Evolutionary conservation across 2,797 vertebrate genomes (phyloP).

Genomic region (Hemitrygon akajei): DNA sequence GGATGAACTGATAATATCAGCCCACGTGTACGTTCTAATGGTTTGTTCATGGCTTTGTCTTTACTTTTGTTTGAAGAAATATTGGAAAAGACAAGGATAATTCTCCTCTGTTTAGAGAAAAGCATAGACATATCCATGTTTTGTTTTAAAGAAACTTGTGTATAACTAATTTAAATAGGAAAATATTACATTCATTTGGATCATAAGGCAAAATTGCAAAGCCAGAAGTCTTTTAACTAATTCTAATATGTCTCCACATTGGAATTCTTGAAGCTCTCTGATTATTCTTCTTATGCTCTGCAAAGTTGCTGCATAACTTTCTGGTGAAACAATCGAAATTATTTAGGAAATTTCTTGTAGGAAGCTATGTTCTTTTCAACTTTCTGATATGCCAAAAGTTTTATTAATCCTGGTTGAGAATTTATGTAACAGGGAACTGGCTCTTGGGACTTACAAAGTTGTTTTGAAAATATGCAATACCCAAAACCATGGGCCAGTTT

Average conservation of each 20-base stretch:
- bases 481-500: neutral
- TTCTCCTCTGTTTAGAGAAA: neutral
- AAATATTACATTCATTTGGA: neutral
- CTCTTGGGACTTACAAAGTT: neutral
- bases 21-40: neutral
- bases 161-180: neutral
- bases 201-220: neutral
- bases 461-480: neutral
- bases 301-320: neutral
- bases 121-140: neutral
- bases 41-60: neutral
- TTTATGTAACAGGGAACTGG: neutral
- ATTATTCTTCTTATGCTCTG: neutral
- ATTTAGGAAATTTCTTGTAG: constrained; percentile 6
- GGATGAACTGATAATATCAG: neutral
- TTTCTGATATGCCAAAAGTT: neutral
- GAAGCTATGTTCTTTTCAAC: neutral
- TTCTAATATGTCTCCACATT: neutral
- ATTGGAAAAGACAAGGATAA: neutral
- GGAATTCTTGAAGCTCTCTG: neutral
- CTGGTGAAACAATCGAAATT: neutral
- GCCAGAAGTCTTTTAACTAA: neutral
- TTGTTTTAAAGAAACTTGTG: neutral
- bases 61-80: neutral
- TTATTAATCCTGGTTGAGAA: neutral